Conservation (phyloP, 2,888 invertebrate genomes). For the Noctua fimbriata region DNA sequence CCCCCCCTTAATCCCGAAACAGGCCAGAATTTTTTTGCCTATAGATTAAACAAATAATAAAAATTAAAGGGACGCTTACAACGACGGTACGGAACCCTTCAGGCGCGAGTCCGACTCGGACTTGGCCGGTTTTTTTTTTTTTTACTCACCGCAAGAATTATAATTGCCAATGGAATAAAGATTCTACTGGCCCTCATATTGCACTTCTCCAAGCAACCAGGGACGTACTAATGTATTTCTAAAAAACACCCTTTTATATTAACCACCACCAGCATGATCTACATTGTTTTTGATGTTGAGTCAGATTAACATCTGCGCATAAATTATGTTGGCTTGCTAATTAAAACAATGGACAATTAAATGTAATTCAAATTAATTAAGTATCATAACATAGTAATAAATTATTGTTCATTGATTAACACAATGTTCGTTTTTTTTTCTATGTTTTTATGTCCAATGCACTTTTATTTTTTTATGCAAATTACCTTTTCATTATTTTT, state of each 20-base stretch:
- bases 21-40: no score
- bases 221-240: conserved; percentile 4
- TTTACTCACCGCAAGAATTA: conserved; percentile 32
- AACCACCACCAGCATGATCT: not conserved
- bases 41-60: no score
- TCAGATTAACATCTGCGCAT: not conserved
- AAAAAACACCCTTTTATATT: conserved; percentile 15
- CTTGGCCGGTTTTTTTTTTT: not conserved
- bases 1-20: no score
- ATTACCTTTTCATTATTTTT: not conserved
- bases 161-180: not conserved
- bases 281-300: not conserved
- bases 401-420: not conserved
- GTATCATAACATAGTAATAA: not conserved
- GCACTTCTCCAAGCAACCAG: not conserved
- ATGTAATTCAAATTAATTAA: not conserved
- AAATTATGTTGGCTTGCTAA: not conserved
- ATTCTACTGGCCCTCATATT: conserved; percentile 22
- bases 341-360: not conserved
- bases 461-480: not conserved
- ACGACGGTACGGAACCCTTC: no score
- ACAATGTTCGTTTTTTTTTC: not conserved
- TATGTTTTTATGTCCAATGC: not conserved
- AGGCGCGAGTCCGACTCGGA: no score
- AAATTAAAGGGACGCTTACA: no score